These are phyloP conservation scores for Lasioglossum villosulum DNA, from an alignment of 2,888 invertebrate genomes.

Conservation along the genomic window DNA sequence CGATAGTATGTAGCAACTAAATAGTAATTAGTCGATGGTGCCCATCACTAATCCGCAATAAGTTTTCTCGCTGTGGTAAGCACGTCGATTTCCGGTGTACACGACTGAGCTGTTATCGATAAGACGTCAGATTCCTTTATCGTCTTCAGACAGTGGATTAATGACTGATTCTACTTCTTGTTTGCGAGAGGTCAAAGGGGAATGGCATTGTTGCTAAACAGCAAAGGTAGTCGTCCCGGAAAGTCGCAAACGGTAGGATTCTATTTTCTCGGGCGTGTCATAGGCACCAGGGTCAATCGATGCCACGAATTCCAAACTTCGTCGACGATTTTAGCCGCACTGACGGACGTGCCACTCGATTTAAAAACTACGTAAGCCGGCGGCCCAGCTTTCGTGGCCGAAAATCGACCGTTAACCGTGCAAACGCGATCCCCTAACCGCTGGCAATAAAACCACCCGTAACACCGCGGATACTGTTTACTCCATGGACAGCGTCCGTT, in stretches of 20 bases:
- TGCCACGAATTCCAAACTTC: conserved; percentile 42
- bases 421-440: background rate
- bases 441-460: conserved; percentile 23
- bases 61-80: background rate
- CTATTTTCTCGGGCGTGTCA: conserved; percentile 26
- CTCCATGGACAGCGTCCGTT: background rate
- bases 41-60: too few relatives aligned
- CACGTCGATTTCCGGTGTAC: background rate
- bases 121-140: background rate
- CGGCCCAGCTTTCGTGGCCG: background rate
- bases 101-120: background rate
- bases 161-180: background rate
- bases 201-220: background rate
- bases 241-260: conserved; percentile 11
- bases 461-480: conserved; percentile 11
- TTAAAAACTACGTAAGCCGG: conserved; percentile 24
- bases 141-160: background rate
- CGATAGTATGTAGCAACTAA: too few relatives aligned
- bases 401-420: conserved; percentile 17
- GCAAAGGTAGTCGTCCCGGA: background rate
- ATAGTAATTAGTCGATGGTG: too few relatives aligned
- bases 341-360: conserved; percentile 22
- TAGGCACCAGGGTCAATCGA: conserved; percentile 39
- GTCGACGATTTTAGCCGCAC: conserved; percentile 32
- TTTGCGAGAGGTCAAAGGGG: background rate